Base-by-base conservation (phyloP, 2,797 vertebrate species). In the Dipus sagitta region DNA sequence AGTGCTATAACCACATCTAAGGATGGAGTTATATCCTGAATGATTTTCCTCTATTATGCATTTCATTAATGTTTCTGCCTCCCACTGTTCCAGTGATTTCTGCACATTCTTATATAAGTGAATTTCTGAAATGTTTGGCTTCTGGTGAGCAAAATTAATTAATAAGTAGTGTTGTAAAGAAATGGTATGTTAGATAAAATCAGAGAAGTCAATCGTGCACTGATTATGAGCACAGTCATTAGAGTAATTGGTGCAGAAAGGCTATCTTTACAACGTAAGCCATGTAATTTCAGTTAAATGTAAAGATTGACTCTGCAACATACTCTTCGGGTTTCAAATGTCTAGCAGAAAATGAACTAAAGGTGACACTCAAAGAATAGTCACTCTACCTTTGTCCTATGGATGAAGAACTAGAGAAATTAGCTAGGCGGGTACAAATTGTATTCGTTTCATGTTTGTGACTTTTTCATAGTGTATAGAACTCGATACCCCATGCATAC, bases 81-180 rank as follows among this genome's bases (percentile, higher is more conserved):
- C n/a, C 52, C 30, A 21, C n/a, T 9, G 28, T 93, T 80, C 13
- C 32, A 65, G 0, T 71, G 64, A 92, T 86, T 80, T 84, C 70
- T 86, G 64, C 88, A 77, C 24, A 60, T 72, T 79, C 20, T 52
- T 2, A 34, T 64, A 70, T 15, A 9, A 5, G 18, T 83, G 15
- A 64, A 72, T 32, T 12, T 4, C 62, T 15, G 17, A 70, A 42
- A 14, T n/a, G 13, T 1, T 30, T 38, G 58, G 32, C 5, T 34
- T 88, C 60, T 74, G 30, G 84, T 4, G 68, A 84, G 12, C 9
- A 75, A 86, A 88, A n/a, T 60, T 80, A 77, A 83, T 47, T 87
- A 47, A 65, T 32, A 72, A 90, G 9, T 20, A 64, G 2, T 6
- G 4, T 2, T 67, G 18, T 3, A 32, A 87, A 58, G 12, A 23